Evolutionary conservation across 2,797 vertebrate species (phyloP), one percentile per base, ranked within the genome.

Genomic region (Melanotaenia trifasciata): DNA sequence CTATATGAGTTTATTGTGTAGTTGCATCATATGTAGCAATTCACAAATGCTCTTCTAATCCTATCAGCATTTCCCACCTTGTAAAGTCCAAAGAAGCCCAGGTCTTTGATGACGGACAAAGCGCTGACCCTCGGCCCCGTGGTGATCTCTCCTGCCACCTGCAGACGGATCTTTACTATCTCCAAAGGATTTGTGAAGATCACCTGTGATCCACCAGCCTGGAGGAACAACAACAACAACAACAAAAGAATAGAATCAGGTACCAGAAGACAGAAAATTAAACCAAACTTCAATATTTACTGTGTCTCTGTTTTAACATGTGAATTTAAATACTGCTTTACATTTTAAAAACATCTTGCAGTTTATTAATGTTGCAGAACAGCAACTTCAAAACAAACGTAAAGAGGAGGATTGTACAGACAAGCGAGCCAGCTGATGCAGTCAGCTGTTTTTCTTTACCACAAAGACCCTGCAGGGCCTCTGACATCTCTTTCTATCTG

Each of bases 181-280:
- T 97, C 96, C 91, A 97, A 75, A n/a, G 96, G 96, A 84, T 97
- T 97, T 75, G 96, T 96, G 90, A 98, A 97, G 86, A 97, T 96
- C 76, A 97, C 96, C 89, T 97, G 96, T 67, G 96, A 98, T 64
- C 94, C 95, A 70, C 95, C 95, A 50, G 96, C 96, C 96, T 97
- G 91, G 38, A 86, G 87, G 67, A 47, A 36, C 59, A 84, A n/a
- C 36, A n/a, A 67, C 24, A 38, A 28, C 54, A 43, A 33, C 26
- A 2, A 20, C 9, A 64, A 54, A 62, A 14, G 18, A 45, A 9
- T 3, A 0, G 30, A 59, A 78, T 18, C 18, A 18, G 64, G 58
- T 36, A 36, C 4, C 58, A 20, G 61, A 33, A 58, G 7, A 58
- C 45, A 22, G 45, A 47, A 47, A 47, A 20, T 16, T 2, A 47